Evolutionary conservation across 2,113 vertebrate genomes (phyloP), one percentile per base, ranked within the genome.

Genomic region (Recurvirostra avosetta): DNA sequence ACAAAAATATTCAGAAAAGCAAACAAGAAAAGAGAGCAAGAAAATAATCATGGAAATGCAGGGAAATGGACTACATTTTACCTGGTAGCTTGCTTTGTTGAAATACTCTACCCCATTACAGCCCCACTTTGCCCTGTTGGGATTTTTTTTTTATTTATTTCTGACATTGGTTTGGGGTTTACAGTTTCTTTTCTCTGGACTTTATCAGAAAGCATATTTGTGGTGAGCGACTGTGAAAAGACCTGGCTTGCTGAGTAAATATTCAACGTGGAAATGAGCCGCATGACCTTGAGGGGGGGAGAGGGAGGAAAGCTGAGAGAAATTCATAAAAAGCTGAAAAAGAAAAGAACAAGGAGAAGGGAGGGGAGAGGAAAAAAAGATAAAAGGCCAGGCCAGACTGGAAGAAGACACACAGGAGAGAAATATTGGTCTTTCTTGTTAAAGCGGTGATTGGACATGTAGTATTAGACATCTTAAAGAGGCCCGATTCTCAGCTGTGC

Each of bases 141-240:
- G 55, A 25, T 36, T 80, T 81, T 55, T 61, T 61, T 61, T 13
- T n/a, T 9, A 15, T 76, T 73, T 41, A 71, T 96, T 95, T 97
- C 89, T 97, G 92, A 71, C 90, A 41, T 88, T 98, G 97, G 96
- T 98, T 96, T 83, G 92, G 94, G 77, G 92, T 92, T 95, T 96
- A 85, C 84, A 95, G 97, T 97, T 97, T 96, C 92, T 96, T 97
- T 99, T 98, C 98, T 98, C 98, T 96, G 95, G 98, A 98, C 98
- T 99, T 99, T 99, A 99, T 99, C 99, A 99, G 99, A 99, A 99
- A 94, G 96, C 97, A 98, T 98, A 99, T 99, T 99, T 99, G 98
- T 98, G 98, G 98, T 98, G 99, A 99, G 98, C 97, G 98, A 98
- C 94, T 98, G 98, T 98, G 97, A 98, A 99, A 99, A 96, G 98